Percentiles rank a stretch among this genome's conserved stretches.
These are phyloP conservation scores for Pseudolaguvia tuberculata DNA, from an alignment of 2,113 vertebrate genomes.

Conservation along the genomic window DNA sequence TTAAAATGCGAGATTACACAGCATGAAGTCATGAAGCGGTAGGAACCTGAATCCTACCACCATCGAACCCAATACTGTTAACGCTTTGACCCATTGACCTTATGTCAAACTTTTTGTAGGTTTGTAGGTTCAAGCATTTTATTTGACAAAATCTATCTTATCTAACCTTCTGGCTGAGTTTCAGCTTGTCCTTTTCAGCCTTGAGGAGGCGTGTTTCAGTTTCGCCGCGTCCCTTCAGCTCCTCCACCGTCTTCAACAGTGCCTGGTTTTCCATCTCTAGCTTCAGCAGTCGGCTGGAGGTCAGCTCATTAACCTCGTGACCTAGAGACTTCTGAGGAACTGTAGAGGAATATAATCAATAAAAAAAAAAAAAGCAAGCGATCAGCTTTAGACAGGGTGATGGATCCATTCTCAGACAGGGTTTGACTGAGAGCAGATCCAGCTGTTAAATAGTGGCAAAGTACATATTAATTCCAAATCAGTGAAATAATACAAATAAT, in stretches of 20 bases:
- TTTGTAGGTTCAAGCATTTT: slow-evolving; percentile 44
- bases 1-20: neutral
- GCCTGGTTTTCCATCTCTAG: slow-evolving; percentile 97
- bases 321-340: slow-evolving; percentile 90
- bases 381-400: neutral
- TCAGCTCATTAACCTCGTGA: slow-evolving; percentile 91
- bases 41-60: slow-evolving; percentile 15
- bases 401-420: slow-evolving; percentile 40
- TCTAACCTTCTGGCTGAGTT: slow-evolving; percentile 80
- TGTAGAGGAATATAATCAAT: slow-evolving; percentile 48
- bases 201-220: slow-evolving; percentile 73
- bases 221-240: slow-evolving; percentile 74
- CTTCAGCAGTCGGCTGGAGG: slow-evolving; percentile 89
- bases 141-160: slow-evolving; percentile 13
- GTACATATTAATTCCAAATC: slow-evolving; percentile 41
- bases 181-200: slow-evolving; percentile 86
- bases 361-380: too few relatives aligned
- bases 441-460: slow-evolving; percentile 62
- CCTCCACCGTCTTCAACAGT: slow-evolving; percentile 87
- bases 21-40: neutral
- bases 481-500: neutral
- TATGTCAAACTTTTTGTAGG: slow-evolving; percentile 34
- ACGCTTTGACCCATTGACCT: slow-evolving; percentile 36
- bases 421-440: slow-evolving; percentile 56
- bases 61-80: slow-evolving; percentile 34